A percentile compares a stretch with the other conserved stretches of the same genome.
Evolutionary conservation across 1,140 invertebrate genomes (phyloP).

Genomic region (Limonius californicus): DNA sequence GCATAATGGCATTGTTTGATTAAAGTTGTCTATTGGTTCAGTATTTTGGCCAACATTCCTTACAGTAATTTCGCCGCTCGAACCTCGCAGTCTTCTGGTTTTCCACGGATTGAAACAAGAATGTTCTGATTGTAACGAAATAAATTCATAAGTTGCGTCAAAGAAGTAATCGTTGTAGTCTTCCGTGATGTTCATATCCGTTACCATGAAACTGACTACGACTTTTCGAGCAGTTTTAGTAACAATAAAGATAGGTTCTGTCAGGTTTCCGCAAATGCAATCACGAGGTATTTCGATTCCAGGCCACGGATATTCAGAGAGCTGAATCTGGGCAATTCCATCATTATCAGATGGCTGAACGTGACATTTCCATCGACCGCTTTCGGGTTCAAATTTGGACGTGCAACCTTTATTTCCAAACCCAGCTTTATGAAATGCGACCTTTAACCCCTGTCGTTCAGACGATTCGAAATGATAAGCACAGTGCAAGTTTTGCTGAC

Average conservation of each 20-base stretch:
- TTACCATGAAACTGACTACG: constrained; percentile 69
- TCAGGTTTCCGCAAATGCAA: constrained; percentile 70
- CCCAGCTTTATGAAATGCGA: constrained; percentile 60
- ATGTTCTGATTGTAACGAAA: constrained; percentile 52
- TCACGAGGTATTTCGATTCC: constrained; percentile 65
- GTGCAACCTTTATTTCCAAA: constrained; percentile 65
- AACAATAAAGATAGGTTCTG: constrained; percentile 55
- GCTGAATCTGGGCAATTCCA: constrained; percentile 62
- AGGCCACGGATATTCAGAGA: constrained; percentile 71
- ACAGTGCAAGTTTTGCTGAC: constrained; percentile 69
- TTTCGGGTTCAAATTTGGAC: constrained; percentile 60
- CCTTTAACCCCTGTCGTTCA: constrained; percentile 60
- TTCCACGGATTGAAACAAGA: constrained; percentile 60
- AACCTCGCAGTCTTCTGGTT: constrained; percentile 59
- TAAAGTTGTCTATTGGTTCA: constrained; percentile 25
- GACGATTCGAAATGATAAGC: constrained; percentile 69
- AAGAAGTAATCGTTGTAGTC: constrained; percentile 78
- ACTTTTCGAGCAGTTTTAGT: constrained; percentile 64
- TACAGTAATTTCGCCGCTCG: constrained; percentile 66
- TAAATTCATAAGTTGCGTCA: constrained; percentile 73
- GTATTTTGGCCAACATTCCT: constrained; percentile 31
- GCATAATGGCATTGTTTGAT: constrained; percentile 49
- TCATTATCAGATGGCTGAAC: constrained; percentile 33
- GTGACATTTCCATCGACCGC: constrained; percentile 64
- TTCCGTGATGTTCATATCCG: constrained; percentile 76